Evolutionary conservation across 2,797 vertebrate species (phyloP).

Genomic region (Oreochromis mossambicus): DNA sequence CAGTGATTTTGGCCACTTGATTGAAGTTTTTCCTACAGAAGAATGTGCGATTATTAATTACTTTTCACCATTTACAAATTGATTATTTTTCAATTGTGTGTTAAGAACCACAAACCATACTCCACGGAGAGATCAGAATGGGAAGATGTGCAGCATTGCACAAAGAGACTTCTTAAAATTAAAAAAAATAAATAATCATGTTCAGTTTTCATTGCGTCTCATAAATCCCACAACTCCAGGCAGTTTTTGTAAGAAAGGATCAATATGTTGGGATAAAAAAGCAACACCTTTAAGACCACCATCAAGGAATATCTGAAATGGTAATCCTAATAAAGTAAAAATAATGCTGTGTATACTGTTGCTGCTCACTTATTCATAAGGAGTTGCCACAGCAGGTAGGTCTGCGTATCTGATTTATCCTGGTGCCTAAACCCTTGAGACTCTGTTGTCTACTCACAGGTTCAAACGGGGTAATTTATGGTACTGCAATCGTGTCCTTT

Average conservation of each 20-base stretch:
- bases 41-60: fast-evolving
- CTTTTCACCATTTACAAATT: not conserved
- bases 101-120: not conserved
- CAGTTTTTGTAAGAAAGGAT: not conserved
- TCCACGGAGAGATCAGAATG: not conserved
- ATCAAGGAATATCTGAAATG: not conserved
- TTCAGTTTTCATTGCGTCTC: not conserved
- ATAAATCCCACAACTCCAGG: not conserved
- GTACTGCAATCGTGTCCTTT: fast-evolving
- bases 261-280: not conserved
- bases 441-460: too few species aligned
- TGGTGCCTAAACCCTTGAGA: not conserved
- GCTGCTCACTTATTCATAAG: not conserved
- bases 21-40: not conserved
- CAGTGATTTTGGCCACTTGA: not conserved
- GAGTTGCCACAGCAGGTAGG: not conserved
- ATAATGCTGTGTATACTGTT: not conserved
- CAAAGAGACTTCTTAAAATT: not conserved
- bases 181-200: not conserved
- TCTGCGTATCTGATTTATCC: not conserved
- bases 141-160: not conserved
- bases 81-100: not conserved
- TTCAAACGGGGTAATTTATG: not conserved
- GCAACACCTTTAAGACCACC: not conserved
- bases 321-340: not conserved